A percentile compares a stretch with the other conserved stretches of the same genome.
Evolutionary conservation across 2,113 vertebrate genomes (phyloP).

Genomic region (Lasiurus cinereus): DNA sequence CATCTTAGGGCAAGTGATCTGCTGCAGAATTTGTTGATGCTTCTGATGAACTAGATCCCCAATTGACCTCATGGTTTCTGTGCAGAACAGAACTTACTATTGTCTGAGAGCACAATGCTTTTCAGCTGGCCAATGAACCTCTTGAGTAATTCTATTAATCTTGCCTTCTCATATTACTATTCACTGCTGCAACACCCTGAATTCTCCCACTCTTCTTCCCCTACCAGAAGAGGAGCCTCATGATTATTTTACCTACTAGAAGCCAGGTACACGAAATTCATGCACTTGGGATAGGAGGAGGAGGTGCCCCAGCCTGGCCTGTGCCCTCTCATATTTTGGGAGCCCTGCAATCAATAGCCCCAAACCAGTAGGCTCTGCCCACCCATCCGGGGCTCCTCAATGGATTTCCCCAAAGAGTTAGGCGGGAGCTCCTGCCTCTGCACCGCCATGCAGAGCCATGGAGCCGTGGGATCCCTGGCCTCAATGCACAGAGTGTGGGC

Average conservation of each 20-base stretch:
- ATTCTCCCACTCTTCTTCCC: neutral
- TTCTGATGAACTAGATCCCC: neutral
- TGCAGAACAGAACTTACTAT: neutral
- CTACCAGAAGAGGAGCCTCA: neutral
- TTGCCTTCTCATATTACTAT: neutral
- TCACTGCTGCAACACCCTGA: neutral
- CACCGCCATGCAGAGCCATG: fast-evolving
- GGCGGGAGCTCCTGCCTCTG: no score
- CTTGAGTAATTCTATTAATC: neutral
- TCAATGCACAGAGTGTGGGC: no score
- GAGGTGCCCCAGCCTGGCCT: no score
- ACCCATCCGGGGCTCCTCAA: no score
- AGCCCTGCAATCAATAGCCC: no score
- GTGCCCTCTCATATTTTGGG: no score
- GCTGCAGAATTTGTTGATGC: neutral
- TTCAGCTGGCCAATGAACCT: neutral
- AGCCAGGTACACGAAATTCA: no score
- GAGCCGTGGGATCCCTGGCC: no score
- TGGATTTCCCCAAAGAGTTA: no score
- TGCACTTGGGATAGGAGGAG: no score
- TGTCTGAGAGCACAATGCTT: neutral
- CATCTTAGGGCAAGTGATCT: neutral
- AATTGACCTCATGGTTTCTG: neutral
- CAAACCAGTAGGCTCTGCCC: no score
- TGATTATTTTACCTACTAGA: neutral